These are phyloP conservation scores for Folsomia manolachei DNA, from an alignment of 2,888 invertebrate species.

Conservation along the genomic window DNA sequence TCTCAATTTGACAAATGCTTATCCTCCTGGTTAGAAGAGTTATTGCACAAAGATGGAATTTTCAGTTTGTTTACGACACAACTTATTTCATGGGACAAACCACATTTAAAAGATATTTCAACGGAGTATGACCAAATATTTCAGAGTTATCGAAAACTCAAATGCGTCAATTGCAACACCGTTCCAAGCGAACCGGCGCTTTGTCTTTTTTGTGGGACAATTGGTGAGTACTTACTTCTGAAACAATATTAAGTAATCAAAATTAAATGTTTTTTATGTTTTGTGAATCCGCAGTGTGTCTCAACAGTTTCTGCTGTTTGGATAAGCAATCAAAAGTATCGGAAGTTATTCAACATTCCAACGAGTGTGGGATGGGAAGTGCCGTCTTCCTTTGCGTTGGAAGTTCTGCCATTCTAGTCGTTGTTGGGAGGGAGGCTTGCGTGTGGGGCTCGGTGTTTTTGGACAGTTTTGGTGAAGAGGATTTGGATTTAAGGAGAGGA, in stretches of 20 bases:
- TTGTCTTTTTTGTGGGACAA: conserved; percentile 38
- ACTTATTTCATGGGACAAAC: conserved; percentile 22
- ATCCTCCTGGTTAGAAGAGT: not conserved
- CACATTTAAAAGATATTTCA: conserved; percentile 30
- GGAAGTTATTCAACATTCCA: conserved; percentile 32
- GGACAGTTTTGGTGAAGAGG: conserved; percentile 40
- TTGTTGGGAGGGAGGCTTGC: conserved; percentile 35
- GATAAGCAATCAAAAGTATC: conserved; percentile 25
- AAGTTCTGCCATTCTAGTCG: conserved; percentile 35
- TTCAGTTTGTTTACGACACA: conserved; percentile 2
- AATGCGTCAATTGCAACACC: conserved; percentile 33
- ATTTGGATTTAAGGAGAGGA: conserved; percentile 39
- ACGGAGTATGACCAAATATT: conserved; percentile 38
- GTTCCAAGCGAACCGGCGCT: conserved; percentile 33
- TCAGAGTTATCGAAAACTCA: conserved; percentile 30
- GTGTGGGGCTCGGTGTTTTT: conserved; percentile 43
- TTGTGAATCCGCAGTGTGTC: too few species aligned
- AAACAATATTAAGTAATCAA: too few species aligned
- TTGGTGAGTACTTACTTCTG: too few species aligned
- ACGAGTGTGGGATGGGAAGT: conserved; percentile 35
- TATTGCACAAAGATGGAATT: not conserved
- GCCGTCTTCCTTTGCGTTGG: conserved; percentile 34
- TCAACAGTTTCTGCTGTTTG: conserved; percentile 36
- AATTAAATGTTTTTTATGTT: too few species aligned
- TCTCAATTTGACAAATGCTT: not conserved